Percentiles rank a stretch among this genome's conserved stretches.
phyloP scores from a whole-genome alignment of 2,113 vertebrate species.

The Toxostoma redivivum region DNA sequence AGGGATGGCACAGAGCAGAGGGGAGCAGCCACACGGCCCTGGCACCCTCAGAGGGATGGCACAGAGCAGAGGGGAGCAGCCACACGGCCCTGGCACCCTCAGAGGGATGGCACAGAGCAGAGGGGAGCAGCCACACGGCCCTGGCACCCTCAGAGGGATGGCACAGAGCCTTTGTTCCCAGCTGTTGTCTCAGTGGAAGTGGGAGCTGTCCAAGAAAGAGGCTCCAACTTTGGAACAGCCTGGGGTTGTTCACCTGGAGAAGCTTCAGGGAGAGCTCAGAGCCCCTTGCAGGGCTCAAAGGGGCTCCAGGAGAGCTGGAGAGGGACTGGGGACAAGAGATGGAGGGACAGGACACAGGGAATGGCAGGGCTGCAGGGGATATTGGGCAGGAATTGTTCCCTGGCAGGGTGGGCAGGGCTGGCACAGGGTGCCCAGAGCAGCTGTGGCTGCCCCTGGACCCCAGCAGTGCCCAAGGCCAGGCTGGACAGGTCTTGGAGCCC shows the following conservation, averaged over 20 bases:
- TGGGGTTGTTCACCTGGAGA: not conserved
- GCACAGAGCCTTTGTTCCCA: not conserved
- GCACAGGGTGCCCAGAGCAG: not conserved
- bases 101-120: not conserved
- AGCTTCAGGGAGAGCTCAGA: not conserved
- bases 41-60: not conserved
- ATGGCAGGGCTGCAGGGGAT: not conserved
- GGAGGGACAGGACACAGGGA: not conserved
- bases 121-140: too few relatives aligned
- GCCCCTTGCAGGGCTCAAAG: not conserved
- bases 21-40: not conserved
- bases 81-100: not conserved
- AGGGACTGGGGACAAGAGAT: not conserved
- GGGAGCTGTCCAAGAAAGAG: not conserved
- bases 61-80: not conserved
- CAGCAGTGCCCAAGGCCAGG: not conserved
- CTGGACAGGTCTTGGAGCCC: not conserved
- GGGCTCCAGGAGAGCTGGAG: not conserved
- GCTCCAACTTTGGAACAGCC: not conserved
- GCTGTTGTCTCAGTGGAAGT: rapidly evolving
- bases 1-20: not conserved
- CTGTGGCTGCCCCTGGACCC: not conserved
- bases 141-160: too few relatives aligned
- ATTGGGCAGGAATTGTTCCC: rapidly evolving
- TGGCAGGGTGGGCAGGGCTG: rapidly evolving